Evolutionary conservation across 1,140 invertebrate species (phyloP), one percentile per base, ranked within the genome.

Genomic region (Drosophila grimshawi): DNA sequence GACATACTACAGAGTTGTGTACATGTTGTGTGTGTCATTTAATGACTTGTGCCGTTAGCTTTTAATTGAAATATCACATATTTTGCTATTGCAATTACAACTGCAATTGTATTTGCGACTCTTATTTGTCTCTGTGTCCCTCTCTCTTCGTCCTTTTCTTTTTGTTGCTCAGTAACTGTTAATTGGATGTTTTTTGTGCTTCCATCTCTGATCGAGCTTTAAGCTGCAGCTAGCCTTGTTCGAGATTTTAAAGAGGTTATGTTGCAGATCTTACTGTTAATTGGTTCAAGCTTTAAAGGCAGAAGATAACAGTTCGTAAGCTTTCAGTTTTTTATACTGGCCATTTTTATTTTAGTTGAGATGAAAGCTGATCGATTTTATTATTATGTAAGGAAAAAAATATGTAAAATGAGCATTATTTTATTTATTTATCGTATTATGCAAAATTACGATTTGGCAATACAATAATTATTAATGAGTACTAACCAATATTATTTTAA

Each of bases 61-160:
- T 88, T 88, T 80, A 88, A 88, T 89, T 88, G 83, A 88, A 89
- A 88, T 88, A 89, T 88, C 83, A 88, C 83, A 88, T 76, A 88
- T 80, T 80, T 64, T 63, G 52, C 46, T 46, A 63, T 64, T 62
- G 59, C 29, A 78, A 65, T 62, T 77, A 69, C 45, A 55, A 63
- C 48, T 65, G 52, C 52, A 35, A 52, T 53, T 63, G 51, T 49
- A 32, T 41, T 60, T 35, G 49, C 33, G 29, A 66, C 43, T 69
- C 43, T 43, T 43, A n/a, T 68, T 49, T 55, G 32, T 48, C 10
- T 65, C 69, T 43, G 41, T 11, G 11, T 48, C n/a, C 4, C 19
- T 19, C 11, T 60, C 37, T 33, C 56, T 67, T 70, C 37, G n/a
- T 27, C 7, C 43, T 39, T 32, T 55, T 43, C 27, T 53, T 39